Evolutionary conservation across 2,113 vertebrate genomes (phyloP).

Genomic region (Monopterus albus): DNA sequence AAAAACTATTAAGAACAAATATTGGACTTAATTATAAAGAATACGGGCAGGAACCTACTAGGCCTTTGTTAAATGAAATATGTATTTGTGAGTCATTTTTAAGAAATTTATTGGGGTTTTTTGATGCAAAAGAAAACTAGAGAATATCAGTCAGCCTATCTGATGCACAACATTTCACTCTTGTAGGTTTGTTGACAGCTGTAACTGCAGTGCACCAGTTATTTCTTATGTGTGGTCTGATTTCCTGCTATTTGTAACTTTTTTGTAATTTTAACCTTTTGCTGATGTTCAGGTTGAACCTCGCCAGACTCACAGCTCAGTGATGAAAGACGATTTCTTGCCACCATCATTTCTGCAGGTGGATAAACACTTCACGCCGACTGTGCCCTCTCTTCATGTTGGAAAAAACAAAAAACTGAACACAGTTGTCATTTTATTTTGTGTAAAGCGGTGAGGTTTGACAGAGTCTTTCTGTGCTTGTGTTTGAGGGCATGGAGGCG

Average conservation of each 20-base stretch:
- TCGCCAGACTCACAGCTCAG: conserved; percentile 37
- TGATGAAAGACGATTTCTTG: conserved; percentile 64
- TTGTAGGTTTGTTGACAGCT: background rate
- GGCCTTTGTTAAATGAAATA: too few relatives aligned
- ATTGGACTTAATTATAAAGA: too few relatives aligned
- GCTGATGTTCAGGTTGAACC: conserved; percentile 42
- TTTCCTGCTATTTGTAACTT: background rate
- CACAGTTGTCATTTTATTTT: background rate
- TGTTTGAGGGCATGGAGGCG: conserved; percentile 47
- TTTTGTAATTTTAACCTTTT: background rate
- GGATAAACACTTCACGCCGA: background rate
- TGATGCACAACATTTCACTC: too few relatives aligned
- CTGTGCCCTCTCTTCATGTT: background rate
- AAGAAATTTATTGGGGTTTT: too few relatives aligned
- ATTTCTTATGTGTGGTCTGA: background rate
- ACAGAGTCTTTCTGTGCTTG: conserved; percentile 11
- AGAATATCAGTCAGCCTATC: too few relatives aligned
- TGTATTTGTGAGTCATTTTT: too few relatives aligned
- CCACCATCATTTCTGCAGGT: conserved; percentile 56
- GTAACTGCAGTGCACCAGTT: background rate
- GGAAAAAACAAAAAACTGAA: background rate
- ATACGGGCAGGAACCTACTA: too few relatives aligned
- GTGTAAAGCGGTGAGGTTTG: background rate
- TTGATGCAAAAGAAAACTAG: too few relatives aligned
- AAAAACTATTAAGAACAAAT: too few relatives aligned